Conservation (phyloP, 2,888 invertebrate genomes). For the Crioceris asparagi region DNA sequence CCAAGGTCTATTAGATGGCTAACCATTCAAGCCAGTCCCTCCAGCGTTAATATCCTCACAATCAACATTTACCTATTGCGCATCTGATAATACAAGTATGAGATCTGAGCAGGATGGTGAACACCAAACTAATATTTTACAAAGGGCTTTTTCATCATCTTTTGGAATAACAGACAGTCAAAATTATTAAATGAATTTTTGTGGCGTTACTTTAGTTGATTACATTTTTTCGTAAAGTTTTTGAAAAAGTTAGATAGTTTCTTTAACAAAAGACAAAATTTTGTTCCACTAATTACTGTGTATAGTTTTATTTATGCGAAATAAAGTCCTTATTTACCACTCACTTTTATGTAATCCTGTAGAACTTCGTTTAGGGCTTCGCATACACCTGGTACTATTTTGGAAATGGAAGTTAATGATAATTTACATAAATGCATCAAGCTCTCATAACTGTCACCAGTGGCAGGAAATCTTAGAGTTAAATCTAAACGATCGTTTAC, state of each 20-base stretch:
- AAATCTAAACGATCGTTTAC: constrained; percentile 5
- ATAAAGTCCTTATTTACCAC: constrained; percentile 1
- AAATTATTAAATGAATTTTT: background rate
- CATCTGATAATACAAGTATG: no score
- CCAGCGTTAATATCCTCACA: constrained; percentile 1
- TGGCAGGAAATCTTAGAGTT: constrained; percentile 5
- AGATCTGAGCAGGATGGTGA: constrained; percentile 1
- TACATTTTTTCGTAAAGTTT: background rate
- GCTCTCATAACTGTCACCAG: constrained; percentile 6
- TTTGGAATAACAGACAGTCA: constrained; percentile 1
- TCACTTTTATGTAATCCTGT: constrained; percentile 2
- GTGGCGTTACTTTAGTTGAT: background rate
- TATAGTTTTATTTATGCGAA: background rate
- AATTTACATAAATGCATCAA: constrained; percentile 2
- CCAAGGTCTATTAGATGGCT: no score
- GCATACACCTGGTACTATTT: background rate
- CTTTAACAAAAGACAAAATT: background rate
- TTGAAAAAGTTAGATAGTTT: constrained; percentile 1
- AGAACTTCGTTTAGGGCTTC: background rate
- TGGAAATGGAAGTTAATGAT: background rate
- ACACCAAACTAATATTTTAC: constrained; percentile 4
- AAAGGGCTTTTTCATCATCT: constrained; percentile 7
- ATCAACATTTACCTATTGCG: no score
- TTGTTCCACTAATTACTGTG: background rate
- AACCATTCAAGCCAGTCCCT: constrained; percentile 5